A percentile compares a stretch with the other conserved stretches of the same genome.
Conservation (phyloP, 2,888 invertebrate genomes). For the Agrotis clavis region DNA sequence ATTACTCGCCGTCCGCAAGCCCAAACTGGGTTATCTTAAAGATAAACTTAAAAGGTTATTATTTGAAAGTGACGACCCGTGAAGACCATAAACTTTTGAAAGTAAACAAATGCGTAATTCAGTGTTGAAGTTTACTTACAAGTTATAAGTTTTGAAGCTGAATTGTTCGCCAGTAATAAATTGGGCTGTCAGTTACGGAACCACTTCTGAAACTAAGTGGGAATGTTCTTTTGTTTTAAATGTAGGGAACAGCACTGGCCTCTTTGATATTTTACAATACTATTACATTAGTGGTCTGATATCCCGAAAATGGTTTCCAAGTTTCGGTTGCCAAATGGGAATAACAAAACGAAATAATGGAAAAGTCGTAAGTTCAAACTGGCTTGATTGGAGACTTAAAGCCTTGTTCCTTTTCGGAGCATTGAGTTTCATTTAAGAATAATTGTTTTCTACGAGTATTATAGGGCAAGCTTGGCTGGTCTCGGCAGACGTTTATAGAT, state of each 20-base stretch:
- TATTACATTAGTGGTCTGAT: constrained; percentile 41
- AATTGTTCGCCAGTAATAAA: constrained; percentile 35
- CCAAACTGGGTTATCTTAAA: background rate
- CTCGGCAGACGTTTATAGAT: too few relatives aligned
- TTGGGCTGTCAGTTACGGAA: constrained; percentile 29
- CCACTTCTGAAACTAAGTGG: constrained; percentile 41
- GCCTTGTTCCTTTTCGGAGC: background rate
- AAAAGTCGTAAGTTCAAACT: constrained; percentile 1
- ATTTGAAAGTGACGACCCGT: background rate
- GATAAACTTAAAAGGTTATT: background rate
- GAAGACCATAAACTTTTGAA: background rate
- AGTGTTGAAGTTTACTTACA: constrained; percentile 16
- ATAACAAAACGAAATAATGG: constrained; percentile 4
- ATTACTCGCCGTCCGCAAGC: too few relatives aligned
- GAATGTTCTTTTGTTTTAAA: constrained; percentile 44
- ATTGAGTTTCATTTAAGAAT: background rate
- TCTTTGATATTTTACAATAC: constrained; percentile 46
- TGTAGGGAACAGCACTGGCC: constrained; percentile 27
- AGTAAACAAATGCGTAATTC: constrained; percentile 40
- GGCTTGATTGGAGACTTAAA: background rate
- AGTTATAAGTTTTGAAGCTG: constrained; percentile 29
- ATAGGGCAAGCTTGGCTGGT: background rate
- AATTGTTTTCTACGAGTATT: background rate
- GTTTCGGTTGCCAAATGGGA: constrained; percentile 36
- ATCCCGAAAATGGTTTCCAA: constrained; percentile 40